Conservation (phyloP, 64 coral and sea anemone genomes). For the Stylophora pistillata region DNA sequence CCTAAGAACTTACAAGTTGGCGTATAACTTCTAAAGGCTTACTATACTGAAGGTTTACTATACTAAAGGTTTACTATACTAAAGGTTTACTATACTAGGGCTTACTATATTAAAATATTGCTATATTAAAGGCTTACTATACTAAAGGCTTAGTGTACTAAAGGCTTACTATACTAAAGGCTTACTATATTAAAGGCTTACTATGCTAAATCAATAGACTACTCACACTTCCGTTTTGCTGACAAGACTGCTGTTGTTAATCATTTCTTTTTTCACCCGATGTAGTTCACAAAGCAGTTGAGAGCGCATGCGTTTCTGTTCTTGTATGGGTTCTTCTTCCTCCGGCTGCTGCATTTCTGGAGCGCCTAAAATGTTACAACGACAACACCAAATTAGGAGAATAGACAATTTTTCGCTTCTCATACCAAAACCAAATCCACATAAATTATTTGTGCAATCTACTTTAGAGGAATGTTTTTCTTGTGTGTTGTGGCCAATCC, state of each 20-base stretch:
- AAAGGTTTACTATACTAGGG: no score
- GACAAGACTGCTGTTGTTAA: slow-evolving; percentile 35
- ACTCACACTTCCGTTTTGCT: slow-evolving; percentile 71
- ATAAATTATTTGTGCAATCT: neutral
- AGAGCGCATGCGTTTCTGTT: slow-evolving; percentile 39
- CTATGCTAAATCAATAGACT: neutral
- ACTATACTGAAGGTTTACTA: no score
- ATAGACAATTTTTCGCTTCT: neutral
- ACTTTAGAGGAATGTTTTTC: neutral
- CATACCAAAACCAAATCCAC: neutral
- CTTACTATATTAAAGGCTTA: no score
- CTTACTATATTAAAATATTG: no score
- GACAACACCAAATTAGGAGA: neutral
- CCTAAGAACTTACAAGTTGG: no score
- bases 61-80: no score
- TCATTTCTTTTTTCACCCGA: slow-evolving; percentile 70
- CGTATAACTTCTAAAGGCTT: no score
- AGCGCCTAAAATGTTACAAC: neutral
- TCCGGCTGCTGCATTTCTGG: neutral
- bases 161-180: no score
- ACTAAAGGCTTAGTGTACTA: no score
- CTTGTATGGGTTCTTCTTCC: neutral
- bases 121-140: no score
- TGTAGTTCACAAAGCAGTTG: slow-evolving; percentile 80
- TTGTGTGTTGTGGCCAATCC: neutral